These are phyloP conservation scores for Eulacestoma nigropectus DNA, from an alignment of 2,113 vertebrate species.

Conservation along the genomic window DNA sequence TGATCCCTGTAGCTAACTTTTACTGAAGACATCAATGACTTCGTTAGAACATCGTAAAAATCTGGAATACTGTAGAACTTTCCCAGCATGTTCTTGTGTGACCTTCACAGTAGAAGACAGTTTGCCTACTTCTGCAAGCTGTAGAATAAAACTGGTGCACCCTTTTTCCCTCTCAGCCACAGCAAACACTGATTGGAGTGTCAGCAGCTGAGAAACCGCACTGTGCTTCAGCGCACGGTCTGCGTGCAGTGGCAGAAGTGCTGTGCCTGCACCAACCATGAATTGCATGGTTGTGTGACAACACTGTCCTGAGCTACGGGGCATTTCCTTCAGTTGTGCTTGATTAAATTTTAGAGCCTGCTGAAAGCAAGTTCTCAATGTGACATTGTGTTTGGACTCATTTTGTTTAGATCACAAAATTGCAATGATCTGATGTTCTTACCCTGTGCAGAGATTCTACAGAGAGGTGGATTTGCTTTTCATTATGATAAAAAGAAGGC, in stretches of 20 bases:
- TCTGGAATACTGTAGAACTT: background rate
- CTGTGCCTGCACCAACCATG: background rate
- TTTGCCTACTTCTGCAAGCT: background rate
- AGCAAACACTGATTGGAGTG: background rate
- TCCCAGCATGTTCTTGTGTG: background rate
- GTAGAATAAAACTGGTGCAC: background rate
- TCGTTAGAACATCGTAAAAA: fast-evolving
- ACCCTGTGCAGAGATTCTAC: background rate
- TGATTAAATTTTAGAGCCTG: background rate
- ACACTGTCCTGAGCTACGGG: background rate
- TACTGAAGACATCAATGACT: background rate
- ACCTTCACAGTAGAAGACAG: background rate
- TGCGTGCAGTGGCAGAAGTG: background rate
- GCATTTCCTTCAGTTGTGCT: background rate
- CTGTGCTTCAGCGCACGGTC: background rate
- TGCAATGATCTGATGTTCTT: background rate
- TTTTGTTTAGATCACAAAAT: background rate
- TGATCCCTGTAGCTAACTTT: background rate
- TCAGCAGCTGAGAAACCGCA: background rate
- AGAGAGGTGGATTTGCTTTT: background rate
- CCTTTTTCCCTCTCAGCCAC: background rate
- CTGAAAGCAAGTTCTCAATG: background rate
- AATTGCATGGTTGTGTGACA: background rate
- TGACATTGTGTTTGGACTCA: background rate
- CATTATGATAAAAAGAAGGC: background rate